Percentiles rank a stretch among this genome's conserved stretches.
Evolutionary conservation across 2,113 vertebrate species (phyloP).

Genomic region (Phyllostomus discolor): DNA sequence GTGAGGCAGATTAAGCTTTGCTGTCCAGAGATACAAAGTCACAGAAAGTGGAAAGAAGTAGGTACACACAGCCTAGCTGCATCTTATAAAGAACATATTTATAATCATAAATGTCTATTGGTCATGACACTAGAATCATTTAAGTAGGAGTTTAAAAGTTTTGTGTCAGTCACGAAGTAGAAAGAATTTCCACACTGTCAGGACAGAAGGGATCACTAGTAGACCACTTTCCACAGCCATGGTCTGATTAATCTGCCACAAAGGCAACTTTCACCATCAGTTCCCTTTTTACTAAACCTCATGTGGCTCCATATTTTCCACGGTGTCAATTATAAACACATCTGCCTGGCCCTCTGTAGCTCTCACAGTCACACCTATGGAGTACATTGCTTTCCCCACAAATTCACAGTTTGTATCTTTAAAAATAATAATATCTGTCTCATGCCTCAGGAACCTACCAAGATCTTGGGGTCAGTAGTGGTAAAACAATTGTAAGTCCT

Average conservation of each 20-base stretch:
- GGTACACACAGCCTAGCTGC: not conserved
- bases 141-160: not conserved
- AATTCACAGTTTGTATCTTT: not conserved
- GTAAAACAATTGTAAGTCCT: not conserved
- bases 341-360: not conserved
- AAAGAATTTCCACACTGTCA: not conserved
- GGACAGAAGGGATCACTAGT: not conserved
- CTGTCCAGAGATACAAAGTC: not conserved
- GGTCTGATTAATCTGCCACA: not conserved
- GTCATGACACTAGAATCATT: not conserved
- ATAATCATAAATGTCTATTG: not conserved
- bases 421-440: not conserved
- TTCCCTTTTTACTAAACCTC: not conserved
- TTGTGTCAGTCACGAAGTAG: not conserved
- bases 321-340: not conserved
- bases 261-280: not conserved
- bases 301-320: not conserved
- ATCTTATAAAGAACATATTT: not conserved
- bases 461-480: not conserved
- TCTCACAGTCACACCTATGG: not conserved
- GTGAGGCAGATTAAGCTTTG: not conserved
- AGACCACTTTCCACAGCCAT: not conserved
- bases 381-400: not conserved
- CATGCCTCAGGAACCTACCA: not conserved
- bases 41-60: not conserved